Base-by-base conservation (phyloP, 2,113 vertebrate genomes). In the Trogon surrucura region DNA sequence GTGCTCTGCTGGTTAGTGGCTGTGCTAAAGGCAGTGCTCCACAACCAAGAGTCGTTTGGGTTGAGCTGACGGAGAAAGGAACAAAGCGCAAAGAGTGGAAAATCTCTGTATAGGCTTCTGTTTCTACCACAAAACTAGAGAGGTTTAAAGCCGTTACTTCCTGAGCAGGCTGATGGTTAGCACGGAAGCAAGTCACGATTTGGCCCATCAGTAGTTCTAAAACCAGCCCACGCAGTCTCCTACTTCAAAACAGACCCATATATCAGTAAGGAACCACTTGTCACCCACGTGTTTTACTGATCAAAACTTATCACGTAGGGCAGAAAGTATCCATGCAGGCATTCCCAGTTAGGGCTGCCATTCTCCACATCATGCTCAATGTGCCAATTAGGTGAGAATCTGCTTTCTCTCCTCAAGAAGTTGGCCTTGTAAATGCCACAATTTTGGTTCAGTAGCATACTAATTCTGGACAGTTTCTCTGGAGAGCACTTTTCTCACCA, bases 391-490 rank as follows among this genome's bases (percentile, higher is more conserved):
- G 61, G 85, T 38, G 23, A 62, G 21, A 92, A 89, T 67, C 41
- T 74, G 38, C 67, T 91, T 92, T 53, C n/a, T 61, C 36, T 88
- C 58, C 45, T 85, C 34, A 7, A 14, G 22, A 45, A 82, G 13
- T 27, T 41, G 7, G 15, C 58, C 89, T 61, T 83, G 84, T 80
- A 85, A 77, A 87, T 54, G 25, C 57, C 77, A 93, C 36, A 85
- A 23, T 67, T 79, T 83, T 91, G 36, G 34, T 87, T 95, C 65
- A 85, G 54, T 78, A 67, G 83, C 69, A 82, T 41, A 66, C 11
- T 92, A 64, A 84, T 83, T 85, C 91, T 84, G 62, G 84, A 66
- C 44, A 44, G 22, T 18, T 27, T 95, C 87, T 94, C 91, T 80
- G 27, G 62, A 91, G 45, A 80, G 36, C 56, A 74, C 3, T 21